Conservation (phyloP, 2,113 vertebrate species). For the Podocnemis expansa region DNA sequence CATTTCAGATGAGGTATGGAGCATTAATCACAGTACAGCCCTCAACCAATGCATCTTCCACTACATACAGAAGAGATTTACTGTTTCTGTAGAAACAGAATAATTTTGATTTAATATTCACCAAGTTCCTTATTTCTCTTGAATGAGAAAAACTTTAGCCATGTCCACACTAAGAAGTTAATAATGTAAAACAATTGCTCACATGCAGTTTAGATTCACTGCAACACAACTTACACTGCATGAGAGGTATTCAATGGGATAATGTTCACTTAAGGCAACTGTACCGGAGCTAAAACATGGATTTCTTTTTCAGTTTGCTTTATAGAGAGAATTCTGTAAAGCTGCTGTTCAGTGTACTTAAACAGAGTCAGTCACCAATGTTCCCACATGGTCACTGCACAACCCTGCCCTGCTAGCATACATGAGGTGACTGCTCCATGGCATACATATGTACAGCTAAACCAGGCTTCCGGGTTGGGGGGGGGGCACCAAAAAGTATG, state of each 20-base stretch:
- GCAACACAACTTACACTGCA: neutral
- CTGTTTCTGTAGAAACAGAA: neutral
- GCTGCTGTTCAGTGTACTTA: neutral
- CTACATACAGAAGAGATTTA: neutral
- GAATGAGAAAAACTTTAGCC: neutral
- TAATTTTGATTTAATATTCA: neutral
- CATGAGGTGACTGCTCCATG: neutral
- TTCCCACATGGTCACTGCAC: neutral
- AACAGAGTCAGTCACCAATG: accelerated
- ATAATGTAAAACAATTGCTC: neutral
- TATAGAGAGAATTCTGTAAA: neutral
- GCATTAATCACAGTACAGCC: neutral
- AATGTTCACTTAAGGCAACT: neutral
- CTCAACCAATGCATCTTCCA: neutral
- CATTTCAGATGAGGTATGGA: neutral
- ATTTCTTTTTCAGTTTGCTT: neutral
- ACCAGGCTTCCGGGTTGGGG: no score
- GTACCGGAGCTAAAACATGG: neutral
- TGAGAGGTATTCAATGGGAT: neutral
- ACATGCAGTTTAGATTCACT: neutral
- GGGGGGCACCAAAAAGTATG: no score
- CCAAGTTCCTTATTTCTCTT: neutral
- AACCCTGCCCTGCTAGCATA: neutral
- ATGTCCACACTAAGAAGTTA: neutral
- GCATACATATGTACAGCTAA: no score